Evolutionary conservation across 2,888 invertebrate species (phyloP), one percentile per base, ranked within the genome.

Genomic region (Microchrysa polita): DNA sequence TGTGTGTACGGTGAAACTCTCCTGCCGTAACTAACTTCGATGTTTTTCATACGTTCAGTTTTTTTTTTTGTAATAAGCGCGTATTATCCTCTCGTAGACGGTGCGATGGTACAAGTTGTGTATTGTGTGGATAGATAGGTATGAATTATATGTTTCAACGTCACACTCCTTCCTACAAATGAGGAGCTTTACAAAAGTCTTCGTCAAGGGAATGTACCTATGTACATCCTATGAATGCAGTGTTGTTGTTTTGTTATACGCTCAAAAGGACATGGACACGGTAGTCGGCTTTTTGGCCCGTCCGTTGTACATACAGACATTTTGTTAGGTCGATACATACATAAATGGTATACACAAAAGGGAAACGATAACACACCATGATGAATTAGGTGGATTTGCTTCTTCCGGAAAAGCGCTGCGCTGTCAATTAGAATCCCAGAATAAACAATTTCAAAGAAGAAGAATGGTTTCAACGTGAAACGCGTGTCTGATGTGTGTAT

Each of bases 291-390:
- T 67, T 67, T 69, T 20, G n/a, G n/a, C n/a, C 69, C 34, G 55
- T 55, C n/a, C n/a, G n/a, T n/a, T n/a, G n/a, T n/a, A n/a, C n/a
- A n/a, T n/a, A n/a, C n/a, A n/a, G n/a, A n/a, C n/a, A 52, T 69
- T 67, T 34, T 69, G 69, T 69, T 69, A 69, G 55, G 55, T 69
- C 69, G 69, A 69, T 69, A 69, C 27, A 34, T 40, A 34, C 55
- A 55, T 10, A 14, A 48, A n/a, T n/a, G n/a, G n/a, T n/a, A n/a
- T 44, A 65, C n/a, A 65, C n/a, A 44, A 22, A 34, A n/a, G n/a
- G 27, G 27, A 2, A 34, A 34, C 65, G 34, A 34, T 65, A 42
- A 65, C 18, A 65, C 18, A 18, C 48, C 22, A 16, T 65, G 65
- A 65, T 65, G 65, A 65, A 44, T 48, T n/a, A 48, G 48, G 65